Conservation (phyloP, 1,140 invertebrate genomes). For the Drosophila erecta region DNA sequence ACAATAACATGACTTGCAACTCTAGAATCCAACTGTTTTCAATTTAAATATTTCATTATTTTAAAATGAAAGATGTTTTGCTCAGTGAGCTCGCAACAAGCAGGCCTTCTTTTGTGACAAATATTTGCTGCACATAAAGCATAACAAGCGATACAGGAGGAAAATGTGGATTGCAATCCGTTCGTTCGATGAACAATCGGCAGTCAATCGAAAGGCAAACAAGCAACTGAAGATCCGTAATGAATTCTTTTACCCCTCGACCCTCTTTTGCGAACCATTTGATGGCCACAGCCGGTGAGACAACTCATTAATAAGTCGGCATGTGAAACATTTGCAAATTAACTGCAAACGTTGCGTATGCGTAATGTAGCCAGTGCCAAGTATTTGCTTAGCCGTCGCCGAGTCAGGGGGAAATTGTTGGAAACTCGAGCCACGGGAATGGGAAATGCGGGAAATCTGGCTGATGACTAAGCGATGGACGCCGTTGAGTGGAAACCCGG, state of each 20-base stretch:
- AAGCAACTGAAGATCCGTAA: conserved; percentile 51
- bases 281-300: conserved; percentile 42
- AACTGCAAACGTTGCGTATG: conserved; percentile 78
- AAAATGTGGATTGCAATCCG: conserved; percentile 10
- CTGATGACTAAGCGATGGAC: conserved; percentile 46
- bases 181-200: conserved; percentile 32
- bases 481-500: conserved; percentile 10
- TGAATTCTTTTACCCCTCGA: conserved; percentile 18
- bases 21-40: too few species aligned
- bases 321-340: conserved; percentile 77
- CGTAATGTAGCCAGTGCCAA: conserved; percentile 58
- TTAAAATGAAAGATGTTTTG: background rate
- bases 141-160: conserved; percentile 53
- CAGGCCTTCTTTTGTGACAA: conserved; percentile 39
- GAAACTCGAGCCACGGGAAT: conserved; percentile 15
- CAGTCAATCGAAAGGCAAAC: conserved; percentile 59
- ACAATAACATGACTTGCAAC: too few species aligned
- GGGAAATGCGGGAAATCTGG: conserved; percentile 12
- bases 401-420: conserved; percentile 4
- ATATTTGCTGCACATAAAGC: conserved; percentile 62
- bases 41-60: background rate
- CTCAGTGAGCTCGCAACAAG: conserved; percentile 9
- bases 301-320: conserved; percentile 75
- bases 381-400: conserved; percentile 64
- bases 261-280: conserved; percentile 28